phyloP scores from a whole-genome alignment of 2,888 invertebrate species.

The Creontiades dilutus region DNA sequence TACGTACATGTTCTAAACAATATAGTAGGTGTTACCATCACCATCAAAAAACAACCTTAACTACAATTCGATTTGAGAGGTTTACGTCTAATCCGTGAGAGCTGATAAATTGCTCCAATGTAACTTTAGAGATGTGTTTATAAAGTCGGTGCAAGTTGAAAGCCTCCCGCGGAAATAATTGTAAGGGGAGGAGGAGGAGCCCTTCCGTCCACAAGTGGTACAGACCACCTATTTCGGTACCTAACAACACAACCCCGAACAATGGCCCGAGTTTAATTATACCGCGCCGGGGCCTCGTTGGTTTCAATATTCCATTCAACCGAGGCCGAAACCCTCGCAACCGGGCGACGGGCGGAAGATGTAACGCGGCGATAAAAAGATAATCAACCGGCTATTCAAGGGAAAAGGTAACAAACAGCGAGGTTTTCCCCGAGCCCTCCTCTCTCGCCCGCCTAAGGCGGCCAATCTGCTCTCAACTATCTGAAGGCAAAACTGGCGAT shows the following conservation, averaged over 20 bases:
- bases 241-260: conserved; percentile 19
- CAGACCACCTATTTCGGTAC: conserved; percentile 34
- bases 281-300: conserved; percentile 28
- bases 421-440: background rate
- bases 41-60: too few relatives aligned
- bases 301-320: conserved; percentile 57
- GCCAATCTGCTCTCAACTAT: conserved; percentile 25
- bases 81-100: too few relatives aligned
- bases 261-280: conserved; percentile 33
- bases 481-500: conserved; percentile 20
- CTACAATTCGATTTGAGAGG: too few relatives aligned
- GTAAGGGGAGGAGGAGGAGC: background rate
- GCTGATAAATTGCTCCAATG: too few relatives aligned
- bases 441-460: background rate
- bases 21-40: too few relatives aligned
- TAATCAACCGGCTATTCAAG: conserved; percentile 47
- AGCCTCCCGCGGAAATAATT: background rate
- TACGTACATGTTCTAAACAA: too few relatives aligned
- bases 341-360: conserved; percentile 41
- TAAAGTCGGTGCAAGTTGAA: background rate
- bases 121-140: too few relatives aligned
- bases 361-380: conserved; percentile 43
- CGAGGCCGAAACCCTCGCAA: background rate
- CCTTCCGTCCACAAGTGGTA: background rate
- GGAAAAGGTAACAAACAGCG: conserved; percentile 2